phyloP scores from a whole-genome alignment of 2,113 vertebrate species.

The Axis porcinus region DNA sequence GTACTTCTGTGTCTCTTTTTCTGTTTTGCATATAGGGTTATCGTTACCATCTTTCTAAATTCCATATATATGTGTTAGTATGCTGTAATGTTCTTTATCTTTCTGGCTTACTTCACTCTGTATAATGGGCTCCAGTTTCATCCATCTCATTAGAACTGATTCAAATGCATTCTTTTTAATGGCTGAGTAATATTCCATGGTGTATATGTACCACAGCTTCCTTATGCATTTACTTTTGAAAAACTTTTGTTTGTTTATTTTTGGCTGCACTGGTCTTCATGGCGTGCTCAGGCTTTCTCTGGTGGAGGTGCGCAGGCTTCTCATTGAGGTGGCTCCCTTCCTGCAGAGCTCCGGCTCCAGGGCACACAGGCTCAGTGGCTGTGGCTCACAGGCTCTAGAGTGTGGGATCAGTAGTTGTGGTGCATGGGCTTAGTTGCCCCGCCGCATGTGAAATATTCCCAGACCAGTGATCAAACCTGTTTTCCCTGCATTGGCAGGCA shows the following conservation, averaged over 20 bases:
- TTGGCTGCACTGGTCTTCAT: neutral
- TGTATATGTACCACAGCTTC: too few relatives aligned
- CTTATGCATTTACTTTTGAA: neutral
- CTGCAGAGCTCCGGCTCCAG: neutral
- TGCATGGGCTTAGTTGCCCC: neutral
- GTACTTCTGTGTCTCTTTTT: too few relatives aligned
- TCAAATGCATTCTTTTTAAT: too few relatives aligned
- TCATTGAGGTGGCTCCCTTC: neutral
- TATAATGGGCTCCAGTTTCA: too few relatives aligned
- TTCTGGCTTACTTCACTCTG: too few relatives aligned
- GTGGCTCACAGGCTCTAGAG: neutral
- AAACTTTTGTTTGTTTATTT: too few relatives aligned
- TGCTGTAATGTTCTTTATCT: too few relatives aligned
- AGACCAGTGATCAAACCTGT: neutral
- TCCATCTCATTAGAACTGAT: too few relatives aligned
- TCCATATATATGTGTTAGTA: too few relatives aligned
- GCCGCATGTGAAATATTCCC: neutral
- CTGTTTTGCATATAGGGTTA: too few relatives aligned
- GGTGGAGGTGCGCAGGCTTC: neutral
- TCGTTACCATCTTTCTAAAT: too few relatives aligned
- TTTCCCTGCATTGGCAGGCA: neutral
- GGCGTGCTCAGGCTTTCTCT: neutral
- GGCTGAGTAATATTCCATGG: too few relatives aligned
- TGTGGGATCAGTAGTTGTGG: neutral
- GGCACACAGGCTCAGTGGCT: accelerated